Percentiles rank a stretch among this genome's conserved stretches.
These are phyloP conservation scores for Dugesia japonica DNA, from an alignment of 2,888 invertebrate species.

Conservation along the genomic window DNA sequence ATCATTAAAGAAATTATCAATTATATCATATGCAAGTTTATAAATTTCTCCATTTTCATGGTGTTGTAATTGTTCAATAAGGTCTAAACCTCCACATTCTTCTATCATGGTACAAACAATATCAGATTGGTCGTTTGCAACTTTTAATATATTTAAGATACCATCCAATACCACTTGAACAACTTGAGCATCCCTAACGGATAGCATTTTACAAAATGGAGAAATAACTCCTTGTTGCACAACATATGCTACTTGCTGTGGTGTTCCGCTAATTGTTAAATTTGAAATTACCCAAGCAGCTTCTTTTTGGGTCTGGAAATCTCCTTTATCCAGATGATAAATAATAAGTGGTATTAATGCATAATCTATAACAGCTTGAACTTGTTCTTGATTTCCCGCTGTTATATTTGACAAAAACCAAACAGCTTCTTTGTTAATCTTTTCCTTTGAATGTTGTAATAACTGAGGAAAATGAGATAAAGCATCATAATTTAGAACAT, in stretches of 20 bases:
- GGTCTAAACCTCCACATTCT: constrained; percentile 90
- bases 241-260: constrained; percentile 65
- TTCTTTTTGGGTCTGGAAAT: constrained; percentile 82
- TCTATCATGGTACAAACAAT: constrained; percentile 66
- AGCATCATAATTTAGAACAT: constrained; percentile 83
- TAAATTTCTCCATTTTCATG: constrained; percentile 98
- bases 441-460: constrained; percentile 80
- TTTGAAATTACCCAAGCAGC: constrained; percentile 99
- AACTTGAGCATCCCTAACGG: constrained; percentile 78
- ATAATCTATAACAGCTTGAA: constrained; percentile 82
- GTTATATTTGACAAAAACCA: constrained; percentile 98
- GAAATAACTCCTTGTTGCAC: constrained; percentile 77
- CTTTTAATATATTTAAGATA: constrained; percentile 88
- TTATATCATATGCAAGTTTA: constrained; percentile 92
- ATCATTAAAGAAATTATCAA: constrained; percentile 84
- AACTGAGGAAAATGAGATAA: constrained; percentile 78
- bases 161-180: constrained; percentile 58
- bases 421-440: constrained; percentile 96
- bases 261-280: constrained; percentile 84
- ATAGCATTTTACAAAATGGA: constrained; percentile 81
- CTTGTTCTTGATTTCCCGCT: constrained; percentile 76
- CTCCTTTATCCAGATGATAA: constrained; percentile 61
- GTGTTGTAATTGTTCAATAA: constrained; percentile 83
- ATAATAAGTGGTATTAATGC: constrained; percentile 82
- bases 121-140: constrained; percentile 64